Percentiles rank a stretch among this genome's conserved stretches.
Conservation (phyloP, 2,888 invertebrate species). For the Strigamia transsilvanica region DNA sequence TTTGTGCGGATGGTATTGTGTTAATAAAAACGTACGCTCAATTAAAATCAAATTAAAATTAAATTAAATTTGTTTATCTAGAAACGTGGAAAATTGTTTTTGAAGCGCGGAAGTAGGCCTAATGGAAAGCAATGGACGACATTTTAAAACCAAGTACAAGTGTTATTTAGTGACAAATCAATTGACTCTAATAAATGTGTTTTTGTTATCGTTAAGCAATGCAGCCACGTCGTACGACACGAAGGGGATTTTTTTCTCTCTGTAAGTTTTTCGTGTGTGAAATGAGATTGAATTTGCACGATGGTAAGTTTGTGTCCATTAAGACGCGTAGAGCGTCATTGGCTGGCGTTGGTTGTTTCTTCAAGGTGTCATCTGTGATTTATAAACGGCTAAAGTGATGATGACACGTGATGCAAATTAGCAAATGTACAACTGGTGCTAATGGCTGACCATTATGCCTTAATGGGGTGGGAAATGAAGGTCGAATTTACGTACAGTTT, state of each 20-base stretch:
- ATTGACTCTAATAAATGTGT: too few species aligned
- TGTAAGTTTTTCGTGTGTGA: background rate
- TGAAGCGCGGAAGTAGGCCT: too few species aligned
- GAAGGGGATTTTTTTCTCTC: too few species aligned
- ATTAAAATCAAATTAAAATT: too few species aligned
- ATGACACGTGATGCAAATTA: constrained; percentile 53
- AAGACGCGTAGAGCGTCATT: background rate
- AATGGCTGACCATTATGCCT: constrained; percentile 42
- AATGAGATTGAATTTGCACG: background rate
- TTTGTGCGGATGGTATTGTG: background rate
- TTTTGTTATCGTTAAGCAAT: too few species aligned
- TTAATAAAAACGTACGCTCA: too few species aligned
- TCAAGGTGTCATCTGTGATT: background rate
- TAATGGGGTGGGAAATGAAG: constrained; percentile 51
- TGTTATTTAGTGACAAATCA: too few species aligned
- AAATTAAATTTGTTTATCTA: too few species aligned
- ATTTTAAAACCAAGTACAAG: too few species aligned
- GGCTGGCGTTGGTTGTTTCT: background rate
- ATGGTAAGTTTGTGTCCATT: constrained; percentile 9
- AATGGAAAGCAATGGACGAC: too few species aligned
- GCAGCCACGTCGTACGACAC: too few species aligned
- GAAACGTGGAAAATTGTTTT: too few species aligned
- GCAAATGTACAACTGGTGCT: constrained; percentile 53
- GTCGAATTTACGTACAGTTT: background rate
- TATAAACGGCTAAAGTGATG: background rate